Conservation (phyloP, 1,140 invertebrate genomes). For the Cotesia chilonis region DNA sequence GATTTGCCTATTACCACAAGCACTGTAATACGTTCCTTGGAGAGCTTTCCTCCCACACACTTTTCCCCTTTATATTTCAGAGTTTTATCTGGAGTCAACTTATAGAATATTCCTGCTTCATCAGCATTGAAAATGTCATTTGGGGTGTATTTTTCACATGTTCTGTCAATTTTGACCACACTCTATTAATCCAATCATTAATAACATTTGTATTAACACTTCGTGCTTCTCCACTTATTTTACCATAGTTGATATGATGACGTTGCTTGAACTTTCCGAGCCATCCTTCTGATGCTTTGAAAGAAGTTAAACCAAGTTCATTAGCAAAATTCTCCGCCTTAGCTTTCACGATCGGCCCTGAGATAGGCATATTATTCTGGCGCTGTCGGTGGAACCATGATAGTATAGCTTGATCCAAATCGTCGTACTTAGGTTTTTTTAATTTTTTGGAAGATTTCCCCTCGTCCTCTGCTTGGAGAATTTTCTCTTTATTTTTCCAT, state of each 20-base stretch:
- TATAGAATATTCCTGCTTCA: too few relatives aligned
- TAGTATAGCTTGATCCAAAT: slow-evolving; percentile 40
- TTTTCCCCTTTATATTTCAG: neutral
- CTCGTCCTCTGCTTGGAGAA: neutral
- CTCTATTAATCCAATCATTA: too few relatives aligned
- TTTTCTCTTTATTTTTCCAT: slow-evolving; percentile 5
- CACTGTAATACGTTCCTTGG: slow-evolving; percentile 5
- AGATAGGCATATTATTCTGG: slow-evolving; percentile 31
- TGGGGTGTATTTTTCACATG: too few relatives aligned
- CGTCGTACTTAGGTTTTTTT: slow-evolving; percentile 38
- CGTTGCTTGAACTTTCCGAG: too few relatives aligned
- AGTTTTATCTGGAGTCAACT: too few relatives aligned
- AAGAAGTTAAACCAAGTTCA: slow-evolving; percentile 29
- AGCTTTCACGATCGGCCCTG: slow-evolving; percentile 39
- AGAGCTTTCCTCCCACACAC: slow-evolving; percentile 9
- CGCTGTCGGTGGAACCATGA: slow-evolving; percentile 37
- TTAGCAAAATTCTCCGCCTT: slow-evolving; percentile 39
- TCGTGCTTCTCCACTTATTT: too few relatives aligned
- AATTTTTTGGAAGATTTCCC: slow-evolving; percentile 29
- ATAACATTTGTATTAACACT: too few relatives aligned
- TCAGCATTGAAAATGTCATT: too few relatives aligned
- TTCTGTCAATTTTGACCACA: too few relatives aligned
- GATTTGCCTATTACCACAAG: slow-evolving; percentile 15
- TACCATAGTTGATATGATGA: too few relatives aligned
- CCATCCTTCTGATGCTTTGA: slow-evolving; percentile 34